Evolutionary conservation across 2,888 invertebrate genomes (phyloP).

Genomic region (Drepanosiphum platanoidis): DNA sequence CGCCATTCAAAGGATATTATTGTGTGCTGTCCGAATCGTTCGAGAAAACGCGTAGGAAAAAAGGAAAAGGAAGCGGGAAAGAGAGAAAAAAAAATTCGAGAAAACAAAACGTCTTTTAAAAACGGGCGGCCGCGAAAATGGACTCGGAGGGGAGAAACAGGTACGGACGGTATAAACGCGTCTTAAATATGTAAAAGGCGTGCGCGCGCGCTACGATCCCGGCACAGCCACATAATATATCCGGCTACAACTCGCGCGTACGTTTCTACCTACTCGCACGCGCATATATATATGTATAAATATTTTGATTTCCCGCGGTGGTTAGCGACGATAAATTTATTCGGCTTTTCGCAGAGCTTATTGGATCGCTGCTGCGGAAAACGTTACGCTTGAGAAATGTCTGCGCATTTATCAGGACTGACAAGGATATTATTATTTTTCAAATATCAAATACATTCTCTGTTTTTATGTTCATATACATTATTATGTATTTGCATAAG

Average conservation of each 20-base stretch:
- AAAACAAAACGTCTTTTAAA: background rate
- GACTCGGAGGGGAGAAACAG: background rate
- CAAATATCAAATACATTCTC: slow-evolving; percentile 13
- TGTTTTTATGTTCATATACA: background rate
- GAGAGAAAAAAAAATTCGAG: background rate
- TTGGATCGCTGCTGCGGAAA: background rate
- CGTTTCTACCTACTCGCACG: background rate
- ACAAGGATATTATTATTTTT: slow-evolving; percentile 18
- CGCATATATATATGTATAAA: background rate
- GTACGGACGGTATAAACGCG: background rate
- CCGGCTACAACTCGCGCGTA: background rate
- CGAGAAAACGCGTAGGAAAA: background rate
- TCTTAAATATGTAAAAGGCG: background rate
- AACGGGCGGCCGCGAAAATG: background rate
- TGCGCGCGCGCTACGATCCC: background rate
- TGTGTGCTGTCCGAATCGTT: background rate
- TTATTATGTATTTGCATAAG: background rate
- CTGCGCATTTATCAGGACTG: slow-evolving; percentile 17
- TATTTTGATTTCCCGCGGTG: background rate
- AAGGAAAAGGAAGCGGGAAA: too few relatives aligned
- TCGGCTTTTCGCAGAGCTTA: slow-evolving; percentile 1
- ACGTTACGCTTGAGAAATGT: slow-evolving; percentile 9
- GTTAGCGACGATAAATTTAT: slow-evolving; percentile 34
- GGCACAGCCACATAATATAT: background rate
- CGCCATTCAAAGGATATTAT: slow-evolving; percentile 20